Base-by-base conservation (phyloP, 2,888 invertebrate species). In the Cremastinae sp. region DNA sequence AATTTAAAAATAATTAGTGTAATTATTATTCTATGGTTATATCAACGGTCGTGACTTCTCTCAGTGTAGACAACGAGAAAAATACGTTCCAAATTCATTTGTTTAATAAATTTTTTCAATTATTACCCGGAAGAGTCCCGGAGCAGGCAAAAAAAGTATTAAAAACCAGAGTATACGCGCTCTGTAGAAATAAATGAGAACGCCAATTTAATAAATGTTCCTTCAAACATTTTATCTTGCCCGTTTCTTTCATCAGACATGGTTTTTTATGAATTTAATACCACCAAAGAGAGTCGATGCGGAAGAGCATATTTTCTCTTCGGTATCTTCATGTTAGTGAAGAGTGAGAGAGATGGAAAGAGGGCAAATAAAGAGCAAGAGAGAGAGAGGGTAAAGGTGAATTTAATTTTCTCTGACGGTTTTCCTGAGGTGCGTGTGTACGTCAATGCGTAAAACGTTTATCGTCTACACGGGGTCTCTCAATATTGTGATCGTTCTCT, bases 351-450 rank as follows among this genome's bases (percentile, higher is more conserved):
- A 43, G 59, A 12, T 14, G 9, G 14, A 43, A 14, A 18, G 4
- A 14, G 14, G 14, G 9, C n/a, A n/a, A n/a, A n/a, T n/a, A 8
- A 14, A 14, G 54, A 54, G 3, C 9, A 34, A 34, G 7, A 54
- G 34, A 54, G 54, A 34, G 34, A 54, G 22, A 54, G 54, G 36
- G 45, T 53, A 41, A 53, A 64, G 47, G 58, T 20, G 41, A 64
- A 76, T 73, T 69, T 73, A 69, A 76, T 73, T 73, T 76, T 65
- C 68, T 72, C 53, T 18, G 59, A 38, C 20, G 36, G 45, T 22
- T 58, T 38, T 9, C n/a, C 12, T 34, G 3, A 34, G 20, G 22
- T 20, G 10, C 22, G 36, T 45, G 45, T 45, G 45, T 45, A 14
- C 16, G 45, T 45, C 12, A 12, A 28, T 45, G 41, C 12, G 41